Evolutionary conservation across 1,140 invertebrate species (phyloP).

Genomic region (Drosophila jambulina): DNA sequence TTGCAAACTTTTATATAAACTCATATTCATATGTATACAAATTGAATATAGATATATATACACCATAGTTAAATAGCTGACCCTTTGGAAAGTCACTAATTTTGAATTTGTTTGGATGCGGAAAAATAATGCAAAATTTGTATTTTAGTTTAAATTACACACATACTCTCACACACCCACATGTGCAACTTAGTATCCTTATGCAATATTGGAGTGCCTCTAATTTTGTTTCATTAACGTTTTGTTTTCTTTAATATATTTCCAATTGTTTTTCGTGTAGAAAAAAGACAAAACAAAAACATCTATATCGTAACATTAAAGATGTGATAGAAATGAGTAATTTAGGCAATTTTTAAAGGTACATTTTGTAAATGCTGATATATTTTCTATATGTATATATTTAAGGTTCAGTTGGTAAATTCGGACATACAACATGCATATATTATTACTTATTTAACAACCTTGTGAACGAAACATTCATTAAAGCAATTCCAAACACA

Average conservation of each 20-base stretch:
- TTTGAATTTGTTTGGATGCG: slow-evolving; percentile 52
- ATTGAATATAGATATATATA: slow-evolving; percentile 60
- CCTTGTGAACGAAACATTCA: slow-evolving; percentile 48
- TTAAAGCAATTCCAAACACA: slow-evolving; percentile 68
- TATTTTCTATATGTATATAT: slow-evolving; percentile 63
- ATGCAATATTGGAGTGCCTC: slow-evolving; percentile 85
- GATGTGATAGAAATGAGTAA: slow-evolving; percentile 80
- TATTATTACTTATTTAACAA: slow-evolving; percentile 61
- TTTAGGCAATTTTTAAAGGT: slow-evolving; percentile 78
- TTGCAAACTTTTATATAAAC: slow-evolving; percentile 80
- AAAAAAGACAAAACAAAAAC: slow-evolving; percentile 34
- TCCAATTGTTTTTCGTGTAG: slow-evolving; percentile 46
- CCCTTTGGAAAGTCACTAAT: slow-evolving; percentile 55
- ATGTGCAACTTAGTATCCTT: slow-evolving; percentile 83
- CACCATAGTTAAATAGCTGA: slow-evolving; percentile 33
- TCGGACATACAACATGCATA: slow-evolving; percentile 26
- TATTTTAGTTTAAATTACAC: slow-evolving; percentile 36
- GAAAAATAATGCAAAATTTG: slow-evolving; percentile 56
- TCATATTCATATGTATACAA: slow-evolving; percentile 61
- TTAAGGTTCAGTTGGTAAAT: slow-evolving; percentile 63
- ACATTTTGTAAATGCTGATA: slow-evolving; percentile 79
- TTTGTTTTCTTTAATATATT: slow-evolving; percentile 47
- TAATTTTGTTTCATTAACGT: slow-evolving; percentile 68
- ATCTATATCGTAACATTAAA: slow-evolving; percentile 71
- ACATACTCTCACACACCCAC: slow-evolving; percentile 54